Conservation (phyloP, 1,140 invertebrate species). For the Drosophila murphyi region DNA sequence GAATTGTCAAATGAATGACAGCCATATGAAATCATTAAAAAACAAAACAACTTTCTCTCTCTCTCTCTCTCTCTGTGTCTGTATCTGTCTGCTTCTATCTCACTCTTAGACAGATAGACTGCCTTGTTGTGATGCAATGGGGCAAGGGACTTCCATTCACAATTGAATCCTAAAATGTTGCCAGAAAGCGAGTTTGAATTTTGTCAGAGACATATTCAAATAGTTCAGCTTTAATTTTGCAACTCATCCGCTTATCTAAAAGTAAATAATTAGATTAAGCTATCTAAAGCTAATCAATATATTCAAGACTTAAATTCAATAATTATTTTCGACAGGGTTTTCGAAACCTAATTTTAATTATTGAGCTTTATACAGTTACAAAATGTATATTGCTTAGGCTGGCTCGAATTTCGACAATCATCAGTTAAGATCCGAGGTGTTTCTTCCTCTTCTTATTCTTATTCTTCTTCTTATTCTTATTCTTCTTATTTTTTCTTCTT, state of each 20-base stretch:
- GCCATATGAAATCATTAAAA: slow-evolving; percentile 18
- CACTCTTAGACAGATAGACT: background rate
- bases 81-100: too few relatives aligned
- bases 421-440: too few relatives aligned
- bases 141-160: background rate
- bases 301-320: too few relatives aligned
- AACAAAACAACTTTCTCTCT: background rate
- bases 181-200: background rate
- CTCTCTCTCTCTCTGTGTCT: background rate
- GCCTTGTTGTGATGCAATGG: background rate
- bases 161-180: background rate
- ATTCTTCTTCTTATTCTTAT: too few relatives aligned
- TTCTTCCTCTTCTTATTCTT: too few relatives aligned
- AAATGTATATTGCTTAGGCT: too few relatives aligned
- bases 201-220: background rate
- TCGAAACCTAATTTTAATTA: too few relatives aligned
- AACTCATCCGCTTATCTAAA: background rate
- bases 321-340: too few relatives aligned
- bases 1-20: slow-evolving; percentile 19
- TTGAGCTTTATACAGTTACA: too few relatives aligned
- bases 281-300: background rate
- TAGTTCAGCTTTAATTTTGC: background rate
- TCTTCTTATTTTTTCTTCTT: too few relatives aligned
- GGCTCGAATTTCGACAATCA: too few relatives aligned
- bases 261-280: background rate